phyloP scores from a whole-genome alignment of 1,140 invertebrate genomes.

The Drosophila pandora region DNA sequence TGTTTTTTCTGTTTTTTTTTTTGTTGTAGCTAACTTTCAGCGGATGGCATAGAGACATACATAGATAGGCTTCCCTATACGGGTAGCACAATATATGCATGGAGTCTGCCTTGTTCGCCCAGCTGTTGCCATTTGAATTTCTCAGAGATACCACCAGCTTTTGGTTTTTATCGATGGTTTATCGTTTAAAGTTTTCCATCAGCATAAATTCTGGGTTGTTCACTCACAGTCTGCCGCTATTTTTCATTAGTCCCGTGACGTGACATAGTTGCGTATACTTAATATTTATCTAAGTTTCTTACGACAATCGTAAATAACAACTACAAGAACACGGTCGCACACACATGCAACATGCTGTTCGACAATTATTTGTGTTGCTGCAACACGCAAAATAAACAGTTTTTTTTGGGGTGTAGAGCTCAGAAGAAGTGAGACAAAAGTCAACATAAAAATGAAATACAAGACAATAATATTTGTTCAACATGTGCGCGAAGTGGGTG shows the following conservation, averaged over 20 bases:
- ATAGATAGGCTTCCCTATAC: slow-evolving; percentile 26
- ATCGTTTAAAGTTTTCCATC: slow-evolving; percentile 59
- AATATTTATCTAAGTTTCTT: slow-evolving; percentile 56
- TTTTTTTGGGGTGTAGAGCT: slow-evolving; percentile 39
- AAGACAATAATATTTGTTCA: slow-evolving; percentile 73
- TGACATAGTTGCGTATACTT: slow-evolving; percentile 48
- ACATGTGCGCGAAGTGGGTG: slow-evolving; percentile 56
- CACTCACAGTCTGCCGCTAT: slow-evolving; percentile 11
- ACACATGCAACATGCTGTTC: slow-evolving; percentile 72
- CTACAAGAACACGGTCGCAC: slow-evolving; percentile 23
- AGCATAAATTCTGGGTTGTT: slow-evolving; percentile 38
- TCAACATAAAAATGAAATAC: slow-evolving; percentile 80
- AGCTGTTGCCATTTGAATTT: slow-evolving; percentile 61
- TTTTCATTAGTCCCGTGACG: slow-evolving; percentile 47
- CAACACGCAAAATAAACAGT: slow-evolving; percentile 77
- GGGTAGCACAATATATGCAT: slow-evolving; percentile 52
- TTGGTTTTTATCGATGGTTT: slow-evolving; percentile 49
- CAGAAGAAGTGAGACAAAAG: slow-evolving; percentile 52
- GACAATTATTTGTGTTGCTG: slow-evolving; percentile 81
- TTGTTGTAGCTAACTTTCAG: slow-evolving; percentile 21
- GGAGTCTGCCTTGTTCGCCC: slow-evolving; percentile 35
- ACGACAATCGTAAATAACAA: slow-evolving; percentile 73
- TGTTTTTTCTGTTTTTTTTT: slow-evolving; percentile 12
- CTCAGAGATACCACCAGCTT: slow-evolving; percentile 23
- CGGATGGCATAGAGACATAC: slow-evolving; percentile 34